Evolutionary conservation across 2,888 invertebrate genomes (phyloP), one percentile per base, ranked within the genome.

Genomic region (Chaetogeoica ovagalla): DNA sequence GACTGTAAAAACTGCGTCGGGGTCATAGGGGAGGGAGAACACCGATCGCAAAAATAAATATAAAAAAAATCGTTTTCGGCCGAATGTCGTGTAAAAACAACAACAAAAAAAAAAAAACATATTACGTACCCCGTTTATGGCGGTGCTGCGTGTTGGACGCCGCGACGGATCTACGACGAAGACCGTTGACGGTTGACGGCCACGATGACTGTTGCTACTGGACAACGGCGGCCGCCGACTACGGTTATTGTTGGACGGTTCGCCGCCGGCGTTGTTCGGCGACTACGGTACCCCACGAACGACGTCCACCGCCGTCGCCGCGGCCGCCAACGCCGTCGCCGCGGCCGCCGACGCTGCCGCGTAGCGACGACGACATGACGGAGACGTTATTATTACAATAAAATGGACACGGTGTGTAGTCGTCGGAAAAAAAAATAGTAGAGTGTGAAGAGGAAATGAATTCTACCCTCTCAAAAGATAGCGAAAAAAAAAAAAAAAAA

Each of bases 81-180:
- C 6, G 5, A 48, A 48, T 9, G 11, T 11, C 11, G 30, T 13
- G 48, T 48, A 48, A 13, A 48, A 48, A 48, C n/a, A n/a, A n/a
- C n/a, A n/a, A n/a, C n/a, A n/a, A 43, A 30, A 30, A 30, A 30
- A 30, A 30, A 30, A 30, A 30, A 30, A 30, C 2, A 30, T 30
- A 30, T 30, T 48, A 48, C 48, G 13, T 48, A 48, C 48, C 15
- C 48, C 48, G 48, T 48, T 11, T 9, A 48, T 48, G 30, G 30
- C 30, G 30, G 48, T 48, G 48, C 13, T 15, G 48, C 55, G 59
- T 62, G 52, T n/a, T 70, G 62, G 68, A 68, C 69, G 69, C 23
- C 37, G 62, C 37, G 70, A 70, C 48, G 48, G 63, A 63, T 55
- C 77, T 77, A 48, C 59, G 8, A 77, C 48, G 59, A 59, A 30